Percentiles rank a stretch among this genome's conserved stretches.
These are phyloP conservation scores for Laticauda colubrina DNA, from an alignment of 2,113 vertebrate genomes.

Conservation along the genomic window DNA sequence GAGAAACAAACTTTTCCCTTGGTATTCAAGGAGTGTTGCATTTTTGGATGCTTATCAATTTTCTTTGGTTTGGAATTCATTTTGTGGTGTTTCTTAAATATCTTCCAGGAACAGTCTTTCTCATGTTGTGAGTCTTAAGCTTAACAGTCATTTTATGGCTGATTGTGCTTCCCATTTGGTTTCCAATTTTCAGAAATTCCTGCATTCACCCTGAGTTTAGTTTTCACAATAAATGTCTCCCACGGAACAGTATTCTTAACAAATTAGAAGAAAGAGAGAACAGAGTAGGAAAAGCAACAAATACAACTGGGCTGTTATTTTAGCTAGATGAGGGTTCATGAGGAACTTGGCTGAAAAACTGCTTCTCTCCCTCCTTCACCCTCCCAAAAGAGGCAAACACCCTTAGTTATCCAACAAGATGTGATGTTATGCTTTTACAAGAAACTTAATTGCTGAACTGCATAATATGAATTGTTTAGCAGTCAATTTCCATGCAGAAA, in stretches of 20 bases:
- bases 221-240: background rate
- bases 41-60: background rate
- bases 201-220: background rate
- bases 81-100: background rate
- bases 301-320: background rate
- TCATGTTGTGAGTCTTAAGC: background rate
- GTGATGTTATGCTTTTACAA: background rate
- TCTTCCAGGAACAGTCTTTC: background rate
- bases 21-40: background rate
- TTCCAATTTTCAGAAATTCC: background rate
- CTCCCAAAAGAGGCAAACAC: background rate
- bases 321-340: background rate
- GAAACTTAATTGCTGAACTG: background rate
- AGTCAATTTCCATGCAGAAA: background rate
- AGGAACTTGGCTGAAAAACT: background rate
- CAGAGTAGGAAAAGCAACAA: background rate
- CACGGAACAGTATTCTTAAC: background rate
- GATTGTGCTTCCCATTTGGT: background rate
- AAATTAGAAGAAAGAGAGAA: background rate
- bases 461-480: background rate
- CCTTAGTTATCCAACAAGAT: background rate
- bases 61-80: background rate
- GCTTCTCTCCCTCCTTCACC: background rate
- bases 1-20: background rate
- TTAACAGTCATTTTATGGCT: background rate